phyloP scores from a whole-genome alignment of 2,888 invertebrate species.

The Enchytraeus crypticus region DNA sequence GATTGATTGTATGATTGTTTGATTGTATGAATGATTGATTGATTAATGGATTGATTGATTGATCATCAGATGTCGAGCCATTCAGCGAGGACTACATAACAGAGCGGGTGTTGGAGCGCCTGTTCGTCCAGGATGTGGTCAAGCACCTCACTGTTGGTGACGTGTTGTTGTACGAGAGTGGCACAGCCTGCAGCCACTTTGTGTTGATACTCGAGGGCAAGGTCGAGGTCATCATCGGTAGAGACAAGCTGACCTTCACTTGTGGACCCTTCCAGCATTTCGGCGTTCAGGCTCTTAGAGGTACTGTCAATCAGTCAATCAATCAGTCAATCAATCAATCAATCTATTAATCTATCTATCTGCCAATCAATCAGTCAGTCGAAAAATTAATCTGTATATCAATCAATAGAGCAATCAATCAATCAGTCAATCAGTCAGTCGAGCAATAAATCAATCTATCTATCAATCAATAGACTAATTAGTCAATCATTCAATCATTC shows the following conservation, averaged over 20 bases:
- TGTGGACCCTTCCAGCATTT: neutral
- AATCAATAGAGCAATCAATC: no score
- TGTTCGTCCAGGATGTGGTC: conserved; percentile 2
- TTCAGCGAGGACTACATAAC: neutral
- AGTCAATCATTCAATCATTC: no score
- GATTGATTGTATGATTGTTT: no score
- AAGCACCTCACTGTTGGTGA: neutral
- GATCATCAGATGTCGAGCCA: neutral
- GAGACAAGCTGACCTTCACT: neutral
- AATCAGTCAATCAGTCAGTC: no score
- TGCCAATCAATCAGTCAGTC: no score
- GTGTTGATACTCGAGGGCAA: neutral
- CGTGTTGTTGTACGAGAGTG: neutral
- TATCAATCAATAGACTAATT: no score
- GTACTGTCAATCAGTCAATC: no score
- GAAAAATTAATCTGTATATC: no score
- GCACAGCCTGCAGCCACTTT: neutral
- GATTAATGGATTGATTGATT: neutral
- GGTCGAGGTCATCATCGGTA: neutral
- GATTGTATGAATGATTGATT: no score
- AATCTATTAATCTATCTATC: no score
- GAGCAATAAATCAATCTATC: no score
- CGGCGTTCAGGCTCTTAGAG: neutral
- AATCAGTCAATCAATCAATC: no score
- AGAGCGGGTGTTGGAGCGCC: neutral